These are phyloP conservation scores for Manis javanica DNA, from an alignment of 2,797 vertebrate species.

Conservation along the genomic window DNA sequence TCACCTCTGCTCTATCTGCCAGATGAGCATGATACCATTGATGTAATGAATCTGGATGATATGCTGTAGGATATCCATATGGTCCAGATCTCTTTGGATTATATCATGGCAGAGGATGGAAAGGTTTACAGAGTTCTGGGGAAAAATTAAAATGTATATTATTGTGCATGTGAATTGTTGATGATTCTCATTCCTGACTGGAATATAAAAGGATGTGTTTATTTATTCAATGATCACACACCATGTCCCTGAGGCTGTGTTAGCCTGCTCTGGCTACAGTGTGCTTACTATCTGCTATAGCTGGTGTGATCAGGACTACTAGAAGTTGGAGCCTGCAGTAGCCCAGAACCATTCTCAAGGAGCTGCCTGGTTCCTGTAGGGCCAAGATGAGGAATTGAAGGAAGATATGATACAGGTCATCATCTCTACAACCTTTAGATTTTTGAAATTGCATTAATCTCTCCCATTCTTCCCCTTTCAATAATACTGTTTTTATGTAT, in stretches of 20 bases:
- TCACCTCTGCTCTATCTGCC: background rate
- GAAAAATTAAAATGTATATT: background rate
- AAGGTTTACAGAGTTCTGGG: background rate
- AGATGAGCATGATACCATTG: background rate
- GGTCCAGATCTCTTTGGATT: background rate
- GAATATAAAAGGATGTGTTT: background rate
- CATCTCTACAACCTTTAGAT: background rate
- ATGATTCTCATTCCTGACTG: background rate
- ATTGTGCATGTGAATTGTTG: background rate
- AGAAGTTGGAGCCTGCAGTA: background rate
- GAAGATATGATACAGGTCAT: background rate
- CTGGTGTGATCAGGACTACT: background rate
- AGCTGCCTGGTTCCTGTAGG: background rate
- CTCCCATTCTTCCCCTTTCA: background rate
- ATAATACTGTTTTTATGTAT: background rate
- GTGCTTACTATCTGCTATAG: no score
- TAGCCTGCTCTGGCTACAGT: background rate
- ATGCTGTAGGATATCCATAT: background rate
- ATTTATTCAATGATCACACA: background rate
- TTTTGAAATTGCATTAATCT: background rate
- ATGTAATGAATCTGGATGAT: background rate
- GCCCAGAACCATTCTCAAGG: background rate
- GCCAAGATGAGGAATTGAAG: background rate
- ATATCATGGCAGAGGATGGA: background rate
- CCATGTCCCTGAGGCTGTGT: background rate